A percentile compares a stretch with the other conserved stretches of the same genome.
phyloP scores from a whole-genome alignment of 2,888 invertebrate genomes.

The Blastobasis lacticolella region DNA sequence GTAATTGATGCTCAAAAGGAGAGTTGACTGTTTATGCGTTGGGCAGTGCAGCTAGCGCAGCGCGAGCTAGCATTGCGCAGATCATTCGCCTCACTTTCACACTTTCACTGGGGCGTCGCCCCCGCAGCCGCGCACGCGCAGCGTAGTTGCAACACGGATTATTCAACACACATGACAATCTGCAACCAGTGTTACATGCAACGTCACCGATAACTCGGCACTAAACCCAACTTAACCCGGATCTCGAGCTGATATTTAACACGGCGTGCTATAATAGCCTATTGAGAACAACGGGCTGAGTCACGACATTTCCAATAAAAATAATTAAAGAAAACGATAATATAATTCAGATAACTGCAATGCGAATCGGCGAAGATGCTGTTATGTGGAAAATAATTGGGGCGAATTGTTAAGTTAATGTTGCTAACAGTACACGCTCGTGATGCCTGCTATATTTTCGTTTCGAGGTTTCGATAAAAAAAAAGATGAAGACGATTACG shows the following conservation, averaged over 20 bases:
- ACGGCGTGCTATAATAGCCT: too few relatives aligned
- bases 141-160: conserved; percentile 60
- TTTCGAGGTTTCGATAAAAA: conserved; percentile 44
- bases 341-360: conserved; percentile 42
- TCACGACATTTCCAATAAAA: conserved; percentile 30
- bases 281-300: conserved; percentile 7
- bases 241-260: conserved; percentile 6
- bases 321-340: conserved; percentile 29
- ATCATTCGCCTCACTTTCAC: conserved; percentile 72
- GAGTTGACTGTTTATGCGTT: background rate
- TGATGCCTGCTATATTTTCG: conserved; percentile 50
- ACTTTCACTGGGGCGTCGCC: conserved; percentile 72
- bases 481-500: conserved; percentile 31
- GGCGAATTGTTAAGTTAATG: conserved; percentile 36
- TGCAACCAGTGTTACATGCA: too few relatives aligned
- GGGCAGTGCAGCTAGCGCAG: conserved; percentile 1
- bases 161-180: conserved; percentile 39
- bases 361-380: conserved; percentile 31
- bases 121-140: conserved; percentile 35
- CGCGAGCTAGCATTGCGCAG: conserved; percentile 23
- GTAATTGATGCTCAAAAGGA: background rate
- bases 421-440: conserved; percentile 49
- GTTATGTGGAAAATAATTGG: conserved; percentile 32
- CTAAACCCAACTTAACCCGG: conserved; percentile 3
- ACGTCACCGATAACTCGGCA: too few relatives aligned